Evolutionary conservation across 2,888 invertebrate species (phyloP).

Genomic region (Anaspis maculata): DNA sequence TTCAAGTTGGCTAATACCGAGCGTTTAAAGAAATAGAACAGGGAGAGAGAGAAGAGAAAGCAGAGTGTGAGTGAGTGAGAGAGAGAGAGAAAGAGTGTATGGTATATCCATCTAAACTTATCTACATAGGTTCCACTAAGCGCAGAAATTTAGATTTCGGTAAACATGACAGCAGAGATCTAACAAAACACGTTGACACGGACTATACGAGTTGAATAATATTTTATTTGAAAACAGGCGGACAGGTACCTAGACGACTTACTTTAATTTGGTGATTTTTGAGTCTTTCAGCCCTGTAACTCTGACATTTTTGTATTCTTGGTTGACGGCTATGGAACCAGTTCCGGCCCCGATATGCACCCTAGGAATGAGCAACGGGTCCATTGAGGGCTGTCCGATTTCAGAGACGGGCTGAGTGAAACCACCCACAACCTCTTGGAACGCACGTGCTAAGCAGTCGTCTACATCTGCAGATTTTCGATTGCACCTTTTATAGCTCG

Average conservation of each 20-base stretch:
- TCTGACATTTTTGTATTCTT: conserved; percentile 2
- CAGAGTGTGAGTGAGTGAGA: no score
- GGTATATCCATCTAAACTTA: no score
- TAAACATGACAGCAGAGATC: no score
- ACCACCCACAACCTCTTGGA: not conserved
- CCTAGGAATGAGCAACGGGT: conserved; percentile 2
- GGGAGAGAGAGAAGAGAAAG: no score
- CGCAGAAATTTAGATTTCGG: no score
- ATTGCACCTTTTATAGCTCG: conserved; percentile 1
- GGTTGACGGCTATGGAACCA: conserved; percentile 2
- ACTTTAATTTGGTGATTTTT: conserved; percentile 1
- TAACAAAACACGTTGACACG: no score
- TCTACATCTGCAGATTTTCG: not conserved
- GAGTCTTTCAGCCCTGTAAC: not conserved
- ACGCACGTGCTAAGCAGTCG: not conserved
- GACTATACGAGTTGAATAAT: no score
- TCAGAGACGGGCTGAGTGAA: not conserved
- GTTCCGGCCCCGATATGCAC: conserved; percentile 2
- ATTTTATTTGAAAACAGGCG: no score
- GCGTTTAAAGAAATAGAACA: no score
- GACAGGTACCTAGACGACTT: not conserved
- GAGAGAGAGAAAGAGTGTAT: no score
- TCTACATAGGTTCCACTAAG: no score
- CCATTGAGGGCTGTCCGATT: not conserved
- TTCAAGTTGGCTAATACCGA: no score